phyloP scores from a whole-genome alignment of 2,113 vertebrate species.

The Sprattus sprattus region DNA sequence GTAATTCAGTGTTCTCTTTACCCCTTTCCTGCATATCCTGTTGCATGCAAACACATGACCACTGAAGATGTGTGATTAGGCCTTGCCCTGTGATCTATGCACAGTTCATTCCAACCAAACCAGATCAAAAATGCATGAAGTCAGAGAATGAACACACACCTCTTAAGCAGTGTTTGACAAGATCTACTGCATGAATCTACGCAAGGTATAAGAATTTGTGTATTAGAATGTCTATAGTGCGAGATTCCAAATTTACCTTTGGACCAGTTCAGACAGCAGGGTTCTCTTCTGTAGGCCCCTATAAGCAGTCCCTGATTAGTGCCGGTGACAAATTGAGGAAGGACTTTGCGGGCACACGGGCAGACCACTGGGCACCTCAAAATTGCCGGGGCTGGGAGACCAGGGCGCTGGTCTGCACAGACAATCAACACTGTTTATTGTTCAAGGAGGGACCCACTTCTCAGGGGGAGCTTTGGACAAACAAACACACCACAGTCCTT shows the following conservation, averaged over 20 bases:
- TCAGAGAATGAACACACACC: neutral
- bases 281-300: neutral
- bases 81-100: neutral
- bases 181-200: too few species aligned
- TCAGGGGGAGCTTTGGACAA: slow-evolving; percentile 24
- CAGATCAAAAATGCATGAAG: neutral
- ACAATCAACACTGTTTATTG: slow-evolving; percentile 41
- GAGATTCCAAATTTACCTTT: neutral
- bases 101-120: neutral
- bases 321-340: neutral
- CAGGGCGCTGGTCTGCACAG: slow-evolving; percentile 9
- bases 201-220: neutral
- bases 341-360: neutral
- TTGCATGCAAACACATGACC: neutral
- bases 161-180: neutral
- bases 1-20: neutral
- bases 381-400: slow-evolving; percentile 18
- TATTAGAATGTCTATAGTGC: neutral
- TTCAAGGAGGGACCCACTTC: slow-evolving; percentile 30
- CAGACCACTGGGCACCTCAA: slow-evolving; percentile 32
- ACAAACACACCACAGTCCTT: slow-evolving; percentile 28
- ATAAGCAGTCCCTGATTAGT: neutral
- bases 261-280: neutral
- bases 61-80: neutral
- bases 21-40: neutral